phyloP scores from a whole-genome alignment of 2,797 vertebrate genomes.

The Sebastes iracundus region DNA sequence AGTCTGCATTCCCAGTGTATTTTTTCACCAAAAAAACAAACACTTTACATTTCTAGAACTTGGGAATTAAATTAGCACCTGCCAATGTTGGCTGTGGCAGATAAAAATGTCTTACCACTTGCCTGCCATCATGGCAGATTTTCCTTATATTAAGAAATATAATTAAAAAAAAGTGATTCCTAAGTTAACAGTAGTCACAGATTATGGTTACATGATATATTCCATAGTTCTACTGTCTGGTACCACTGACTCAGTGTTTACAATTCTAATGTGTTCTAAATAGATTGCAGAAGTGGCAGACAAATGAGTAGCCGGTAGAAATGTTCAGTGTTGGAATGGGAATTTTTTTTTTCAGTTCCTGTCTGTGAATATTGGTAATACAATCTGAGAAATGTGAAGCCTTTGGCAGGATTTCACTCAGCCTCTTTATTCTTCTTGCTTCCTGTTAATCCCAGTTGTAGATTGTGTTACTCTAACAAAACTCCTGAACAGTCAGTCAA shows the following conservation, averaged over 20 bases:
- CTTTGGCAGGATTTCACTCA: background rate
- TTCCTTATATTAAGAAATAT: background rate
- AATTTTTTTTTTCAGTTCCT: too few species aligned
- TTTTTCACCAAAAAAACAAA: background rate
- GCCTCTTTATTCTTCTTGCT: background rate
- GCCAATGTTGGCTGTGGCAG: background rate
- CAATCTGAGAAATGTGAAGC: background rate
- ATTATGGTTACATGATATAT: background rate
- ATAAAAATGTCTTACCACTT: background rate
- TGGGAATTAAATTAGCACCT: too few species aligned
- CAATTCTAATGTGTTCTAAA: background rate
- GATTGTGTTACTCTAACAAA: background rate
- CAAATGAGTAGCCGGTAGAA: background rate
- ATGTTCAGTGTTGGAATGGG: background rate
- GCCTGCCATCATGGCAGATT: background rate
- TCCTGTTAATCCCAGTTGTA: background rate
- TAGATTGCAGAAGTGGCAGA: background rate
- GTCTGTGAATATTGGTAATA: background rate
- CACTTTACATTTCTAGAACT: background rate
- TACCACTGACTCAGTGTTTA: too few species aligned
- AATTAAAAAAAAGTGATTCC: background rate
- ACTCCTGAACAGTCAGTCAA: background rate
- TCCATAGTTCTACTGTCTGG: background rate
- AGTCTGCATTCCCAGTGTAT: too few species aligned
- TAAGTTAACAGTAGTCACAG: background rate